Percentiles rank a stretch among this genome's conserved stretches.
These are phyloP conservation scores for Chalcis sispes DNA, from an alignment of 2,888 invertebrate species.

Conservation along the genomic window DNA sequence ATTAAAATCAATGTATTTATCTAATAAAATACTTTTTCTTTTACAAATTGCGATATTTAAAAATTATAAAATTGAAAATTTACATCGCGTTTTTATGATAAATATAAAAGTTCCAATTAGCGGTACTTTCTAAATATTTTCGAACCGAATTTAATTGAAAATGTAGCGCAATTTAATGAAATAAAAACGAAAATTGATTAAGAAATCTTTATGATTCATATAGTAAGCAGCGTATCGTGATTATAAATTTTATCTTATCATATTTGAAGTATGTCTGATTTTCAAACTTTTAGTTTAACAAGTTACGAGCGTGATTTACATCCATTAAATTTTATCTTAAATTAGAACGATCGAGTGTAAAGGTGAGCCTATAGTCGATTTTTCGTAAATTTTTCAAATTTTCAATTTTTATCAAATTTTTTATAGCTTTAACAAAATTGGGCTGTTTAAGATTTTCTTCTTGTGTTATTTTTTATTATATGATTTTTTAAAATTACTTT, in stretches of 20 bases:
- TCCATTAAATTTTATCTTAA: slow-evolving; percentile 31
- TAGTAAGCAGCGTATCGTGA: background rate
- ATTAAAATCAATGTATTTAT: no score
- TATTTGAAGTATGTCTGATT: slow-evolving; percentile 1
- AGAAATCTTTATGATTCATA: slow-evolving; percentile 24
- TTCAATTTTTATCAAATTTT: background rate
- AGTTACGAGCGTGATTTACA: slow-evolving; percentile 36
- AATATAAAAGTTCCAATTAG: slow-evolving; percentile 7
- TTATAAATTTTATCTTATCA: slow-evolving; percentile 30
- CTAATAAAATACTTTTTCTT: no score
- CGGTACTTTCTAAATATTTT: slow-evolving; percentile 38
- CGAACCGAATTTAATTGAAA: slow-evolving; percentile 3
- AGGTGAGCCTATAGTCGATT: slow-evolving; percentile 48
- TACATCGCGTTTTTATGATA: slow-evolving; percentile 13
- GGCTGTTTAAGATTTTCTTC: no score
- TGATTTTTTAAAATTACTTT: no score
- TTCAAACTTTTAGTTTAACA: background rate
- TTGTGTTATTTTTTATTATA: no score
- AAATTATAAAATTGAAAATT: background rate
- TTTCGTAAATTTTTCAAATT: background rate
- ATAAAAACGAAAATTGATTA: slow-evolving; percentile 17
- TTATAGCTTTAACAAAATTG: no score
- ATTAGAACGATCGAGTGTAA: slow-evolving; percentile 23
- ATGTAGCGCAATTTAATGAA: background rate
- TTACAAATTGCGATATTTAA: slow-evolving; percentile 1